phyloP scores from a whole-genome alignment of 92 coral and sea anemone genomes.

The Parazoanthus atlanticus region DNA sequence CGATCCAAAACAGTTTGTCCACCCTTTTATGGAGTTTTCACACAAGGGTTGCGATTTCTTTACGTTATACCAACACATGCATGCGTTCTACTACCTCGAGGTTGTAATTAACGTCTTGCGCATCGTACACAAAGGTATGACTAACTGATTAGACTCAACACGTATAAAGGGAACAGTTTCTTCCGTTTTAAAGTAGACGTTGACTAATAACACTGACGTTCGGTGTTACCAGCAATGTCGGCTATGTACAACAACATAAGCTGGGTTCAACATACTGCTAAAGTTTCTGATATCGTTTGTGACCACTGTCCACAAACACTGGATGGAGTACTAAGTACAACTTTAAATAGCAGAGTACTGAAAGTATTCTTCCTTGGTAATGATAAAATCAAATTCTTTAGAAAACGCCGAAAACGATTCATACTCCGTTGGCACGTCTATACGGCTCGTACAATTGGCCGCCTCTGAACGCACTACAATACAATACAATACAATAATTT shows the following conservation, averaged over 20 bases:
- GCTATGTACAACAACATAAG: not conserved
- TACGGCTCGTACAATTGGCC: conserved; percentile 53
- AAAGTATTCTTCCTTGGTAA: conserved; percentile 45
- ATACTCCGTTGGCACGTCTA: conserved; percentile 52
- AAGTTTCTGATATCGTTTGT: not conserved
- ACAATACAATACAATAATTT: too few species aligned
- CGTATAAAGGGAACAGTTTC: conserved; percentile 8
- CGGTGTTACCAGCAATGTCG: not conserved
- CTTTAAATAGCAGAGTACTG: conserved; percentile 26
- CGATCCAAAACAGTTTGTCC: not conserved
- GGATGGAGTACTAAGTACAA: not conserved
- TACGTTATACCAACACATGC: not conserved
- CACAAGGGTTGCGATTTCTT: not conserved
- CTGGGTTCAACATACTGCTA: not conserved
- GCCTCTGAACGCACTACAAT: too few species aligned
- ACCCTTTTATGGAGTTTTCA: not conserved
- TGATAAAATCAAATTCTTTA: conserved; percentile 42
- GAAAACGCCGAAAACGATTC: conserved; percentile 50
- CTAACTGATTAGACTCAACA: not conserved
- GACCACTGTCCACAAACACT: not conserved
- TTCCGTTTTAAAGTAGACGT: not conserved
- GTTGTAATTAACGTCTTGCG: not conserved
- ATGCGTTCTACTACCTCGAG: not conserved
- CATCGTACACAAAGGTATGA: not conserved
- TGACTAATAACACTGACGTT: not conserved